A percentile compares a stretch with the other conserved stretches of the same genome.
These are phyloP conservation scores for Cavia porcellus DNA, from an alignment of 2,113 vertebrate species.

Conservation along the genomic window DNA sequence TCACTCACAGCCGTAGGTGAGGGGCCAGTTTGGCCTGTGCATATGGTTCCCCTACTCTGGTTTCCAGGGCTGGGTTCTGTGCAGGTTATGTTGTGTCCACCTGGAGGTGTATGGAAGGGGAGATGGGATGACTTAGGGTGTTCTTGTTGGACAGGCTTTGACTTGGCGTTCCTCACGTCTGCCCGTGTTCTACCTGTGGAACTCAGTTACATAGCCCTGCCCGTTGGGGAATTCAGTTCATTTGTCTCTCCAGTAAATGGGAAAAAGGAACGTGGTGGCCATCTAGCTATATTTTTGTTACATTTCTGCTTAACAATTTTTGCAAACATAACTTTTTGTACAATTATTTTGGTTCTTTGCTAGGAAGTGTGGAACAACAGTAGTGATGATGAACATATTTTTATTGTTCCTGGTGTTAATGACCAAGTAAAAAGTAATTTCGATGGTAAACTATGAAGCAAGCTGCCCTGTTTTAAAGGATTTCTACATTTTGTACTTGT, in stretches of 20 bases:
- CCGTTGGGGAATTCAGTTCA: not conserved
- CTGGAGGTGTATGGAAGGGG: not conserved
- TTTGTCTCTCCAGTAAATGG: not conserved
- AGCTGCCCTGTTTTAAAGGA: not conserved
- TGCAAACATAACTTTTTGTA: not conserved
- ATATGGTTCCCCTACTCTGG: not conserved
- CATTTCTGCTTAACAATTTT: not conserved
- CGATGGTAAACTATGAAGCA: constrained; percentile 23
- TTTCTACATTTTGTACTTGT: not conserved
- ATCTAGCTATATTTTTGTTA: not conserved
- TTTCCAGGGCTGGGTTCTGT: not conserved
- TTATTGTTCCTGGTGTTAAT: not conserved
- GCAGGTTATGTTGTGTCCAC: not conserved
- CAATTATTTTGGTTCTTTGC: not conserved
- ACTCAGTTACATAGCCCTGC: not conserved
- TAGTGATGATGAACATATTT: not conserved
- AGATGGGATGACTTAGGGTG: not conserved
- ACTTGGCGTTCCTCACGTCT: not conserved
- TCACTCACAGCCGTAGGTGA: not conserved
- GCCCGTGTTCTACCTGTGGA: not conserved
- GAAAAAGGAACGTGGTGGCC: not conserved
- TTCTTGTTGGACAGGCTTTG: not conserved
- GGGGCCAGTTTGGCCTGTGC: not conserved
- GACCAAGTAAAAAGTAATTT: constrained; percentile 26
- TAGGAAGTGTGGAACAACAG: not conserved